Conservation (phyloP, 2,113 vertebrate genomes). For the Varanus salvator region DNA sequence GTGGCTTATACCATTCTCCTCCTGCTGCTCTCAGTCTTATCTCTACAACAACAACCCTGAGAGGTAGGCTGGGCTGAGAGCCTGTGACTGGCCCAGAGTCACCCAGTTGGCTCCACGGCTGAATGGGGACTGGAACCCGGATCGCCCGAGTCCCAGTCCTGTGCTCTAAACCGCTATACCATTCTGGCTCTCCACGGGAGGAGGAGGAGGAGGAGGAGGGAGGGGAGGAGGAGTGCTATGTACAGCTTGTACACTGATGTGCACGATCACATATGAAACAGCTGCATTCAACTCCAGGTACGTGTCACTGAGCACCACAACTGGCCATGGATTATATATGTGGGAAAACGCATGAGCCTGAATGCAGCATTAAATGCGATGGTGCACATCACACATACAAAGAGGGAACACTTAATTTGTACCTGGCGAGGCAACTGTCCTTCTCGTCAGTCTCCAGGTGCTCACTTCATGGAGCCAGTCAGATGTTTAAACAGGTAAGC, state of each 20-base stretch:
- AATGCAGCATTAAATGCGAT: background rate
- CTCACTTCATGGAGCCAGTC: background rate
- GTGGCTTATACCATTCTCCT: too few species aligned
- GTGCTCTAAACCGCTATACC: too few species aligned
- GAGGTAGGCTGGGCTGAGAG: too few species aligned
- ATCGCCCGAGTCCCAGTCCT: too few species aligned
- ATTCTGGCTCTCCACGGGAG: too few species aligned
- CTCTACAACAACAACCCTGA: too few species aligned
- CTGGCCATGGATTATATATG: background rate
- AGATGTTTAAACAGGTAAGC: background rate
- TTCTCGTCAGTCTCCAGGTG: accelerated
- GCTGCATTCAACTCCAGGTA: background rate
- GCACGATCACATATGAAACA: background rate
- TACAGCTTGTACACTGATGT: background rate
- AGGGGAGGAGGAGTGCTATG: background rate
- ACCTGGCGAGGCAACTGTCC: background rate
- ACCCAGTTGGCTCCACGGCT: too few species aligned
- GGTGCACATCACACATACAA: background rate
- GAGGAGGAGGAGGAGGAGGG: too few species aligned
- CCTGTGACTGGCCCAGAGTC: too few species aligned
- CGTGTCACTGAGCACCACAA: background rate
- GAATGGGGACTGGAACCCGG: too few species aligned
- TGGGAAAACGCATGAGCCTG: background rate
- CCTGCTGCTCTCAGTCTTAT: too few species aligned
- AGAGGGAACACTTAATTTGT: background rate